Conservation (phyloP, 1,140 invertebrate species). For the Lepidurus packardi region DNA sequence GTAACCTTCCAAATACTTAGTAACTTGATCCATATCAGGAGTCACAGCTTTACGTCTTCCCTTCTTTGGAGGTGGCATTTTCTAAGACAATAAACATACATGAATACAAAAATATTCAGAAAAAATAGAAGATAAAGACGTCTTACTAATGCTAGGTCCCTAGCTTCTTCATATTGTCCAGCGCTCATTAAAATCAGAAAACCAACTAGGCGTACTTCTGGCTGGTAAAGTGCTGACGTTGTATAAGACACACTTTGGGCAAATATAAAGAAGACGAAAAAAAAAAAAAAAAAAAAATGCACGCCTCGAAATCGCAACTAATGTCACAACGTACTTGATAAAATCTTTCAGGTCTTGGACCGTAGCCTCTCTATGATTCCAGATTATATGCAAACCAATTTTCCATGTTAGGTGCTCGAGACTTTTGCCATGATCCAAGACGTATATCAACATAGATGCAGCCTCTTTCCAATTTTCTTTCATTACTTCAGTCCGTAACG, state of each 20-base stretch:
- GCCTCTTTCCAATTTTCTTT: conserved; percentile 16
- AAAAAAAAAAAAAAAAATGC: neutral
- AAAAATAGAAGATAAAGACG: neutral
- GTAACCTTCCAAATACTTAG: neutral
- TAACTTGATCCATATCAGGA: neutral
- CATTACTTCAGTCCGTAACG: neutral
- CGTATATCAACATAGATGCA: neutral
- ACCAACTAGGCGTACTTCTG: neutral
- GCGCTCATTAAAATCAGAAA: neutral
- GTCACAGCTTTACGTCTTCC: neutral
- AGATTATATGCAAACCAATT: neutral
- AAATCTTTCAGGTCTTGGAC: neutral
- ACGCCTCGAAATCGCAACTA: no score
- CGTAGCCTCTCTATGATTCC: neutral
- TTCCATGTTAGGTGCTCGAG: neutral
- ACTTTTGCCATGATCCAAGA: neutral
- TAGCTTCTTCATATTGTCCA: neutral
- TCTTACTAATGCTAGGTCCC: neutral
- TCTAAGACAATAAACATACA: neutral
- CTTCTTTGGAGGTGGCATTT: neutral
- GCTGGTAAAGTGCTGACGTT: neutral
- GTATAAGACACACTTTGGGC: neutral
- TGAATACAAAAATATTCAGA: neutral
- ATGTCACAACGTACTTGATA: neutral
- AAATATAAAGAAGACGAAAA: neutral